Evolutionary conservation across 1,140 invertebrate species (phyloP).

Genomic region (Eueides isabella): DNA sequence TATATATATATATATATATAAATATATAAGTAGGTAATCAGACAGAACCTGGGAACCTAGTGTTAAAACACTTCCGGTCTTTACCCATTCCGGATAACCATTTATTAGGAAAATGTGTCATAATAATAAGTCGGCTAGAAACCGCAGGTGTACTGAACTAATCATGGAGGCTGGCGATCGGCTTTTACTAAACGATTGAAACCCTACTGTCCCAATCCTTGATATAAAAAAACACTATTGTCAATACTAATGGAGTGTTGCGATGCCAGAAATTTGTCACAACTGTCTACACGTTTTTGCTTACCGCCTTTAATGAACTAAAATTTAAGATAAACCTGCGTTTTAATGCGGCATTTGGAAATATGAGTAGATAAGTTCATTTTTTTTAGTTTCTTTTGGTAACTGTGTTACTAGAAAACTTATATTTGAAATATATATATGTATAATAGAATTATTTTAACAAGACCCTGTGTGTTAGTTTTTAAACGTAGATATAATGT

Average conservation of each 20-base stretch:
- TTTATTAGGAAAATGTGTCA: no score
- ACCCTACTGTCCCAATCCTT: slow-evolving; percentile 53
- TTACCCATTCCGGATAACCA: no score
- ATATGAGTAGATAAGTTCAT: no score
- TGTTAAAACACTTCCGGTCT: background rate
- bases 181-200: background rate
- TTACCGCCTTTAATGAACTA: background rate
- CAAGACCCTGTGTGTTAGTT: no score
- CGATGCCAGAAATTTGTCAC: slow-evolving; percentile 62
- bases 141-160: background rate
- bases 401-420: no score
- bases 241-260: slow-evolving; percentile 59
- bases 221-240: slow-evolving; percentile 53
- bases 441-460: no score
- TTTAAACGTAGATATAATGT: no score
- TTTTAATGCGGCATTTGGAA: background rate
- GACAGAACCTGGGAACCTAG: no score
- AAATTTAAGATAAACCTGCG: background rate
- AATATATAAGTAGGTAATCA: no score
- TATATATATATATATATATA: no score
- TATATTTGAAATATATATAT: no score
- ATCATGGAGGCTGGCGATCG: background rate
- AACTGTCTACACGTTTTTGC: slow-evolving; percentile 43
- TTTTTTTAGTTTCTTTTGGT: no score
- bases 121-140: background rate